phyloP scores from a whole-genome alignment of 1,140 invertebrate species.

The Proales similis region DNA sequence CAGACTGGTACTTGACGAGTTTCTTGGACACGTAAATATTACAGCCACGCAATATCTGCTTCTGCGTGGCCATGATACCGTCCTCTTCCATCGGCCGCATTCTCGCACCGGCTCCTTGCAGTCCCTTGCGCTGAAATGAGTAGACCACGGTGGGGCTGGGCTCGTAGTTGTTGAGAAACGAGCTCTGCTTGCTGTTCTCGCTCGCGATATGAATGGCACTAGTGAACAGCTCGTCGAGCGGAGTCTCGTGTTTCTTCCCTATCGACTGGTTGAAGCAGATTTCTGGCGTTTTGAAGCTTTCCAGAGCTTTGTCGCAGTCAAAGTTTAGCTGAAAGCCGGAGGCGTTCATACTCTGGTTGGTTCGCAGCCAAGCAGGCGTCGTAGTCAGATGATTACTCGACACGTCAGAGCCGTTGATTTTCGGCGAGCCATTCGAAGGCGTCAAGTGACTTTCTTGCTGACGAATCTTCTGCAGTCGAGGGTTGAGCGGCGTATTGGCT shows the following conservation, averaged over 20 bases:
- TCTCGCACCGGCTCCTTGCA: neutral
- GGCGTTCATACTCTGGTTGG: neutral
- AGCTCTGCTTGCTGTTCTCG: conserved; percentile 17
- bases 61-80: no score
- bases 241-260: conserved; percentile 23
- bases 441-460: no score
- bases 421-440: no score
- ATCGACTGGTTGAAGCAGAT: neutral
- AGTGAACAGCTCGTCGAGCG: conserved; percentile 22
- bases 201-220: conserved; percentile 31
- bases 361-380: conserved; percentile 26
- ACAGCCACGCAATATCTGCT: neutral
- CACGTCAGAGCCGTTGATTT: no score
- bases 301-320: conserved; percentile 28
- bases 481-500: conserved; percentile 27
- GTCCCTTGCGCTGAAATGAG: conserved; percentile 18
- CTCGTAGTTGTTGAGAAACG: conserved; percentile 14
- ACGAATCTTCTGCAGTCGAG: conserved; percentile 21
- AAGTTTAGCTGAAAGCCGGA: conserved; percentile 31
- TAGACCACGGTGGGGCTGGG: conserved; percentile 17
- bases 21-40: conserved; percentile 23
- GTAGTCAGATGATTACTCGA: conserved; percentile 15
- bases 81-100: no score
- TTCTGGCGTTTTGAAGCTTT: conserved; percentile 30
- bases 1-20: conserved; percentile 17